phyloP scores from a whole-genome alignment of 2,797 vertebrate species.

The Sebastes iracundus region DNA sequence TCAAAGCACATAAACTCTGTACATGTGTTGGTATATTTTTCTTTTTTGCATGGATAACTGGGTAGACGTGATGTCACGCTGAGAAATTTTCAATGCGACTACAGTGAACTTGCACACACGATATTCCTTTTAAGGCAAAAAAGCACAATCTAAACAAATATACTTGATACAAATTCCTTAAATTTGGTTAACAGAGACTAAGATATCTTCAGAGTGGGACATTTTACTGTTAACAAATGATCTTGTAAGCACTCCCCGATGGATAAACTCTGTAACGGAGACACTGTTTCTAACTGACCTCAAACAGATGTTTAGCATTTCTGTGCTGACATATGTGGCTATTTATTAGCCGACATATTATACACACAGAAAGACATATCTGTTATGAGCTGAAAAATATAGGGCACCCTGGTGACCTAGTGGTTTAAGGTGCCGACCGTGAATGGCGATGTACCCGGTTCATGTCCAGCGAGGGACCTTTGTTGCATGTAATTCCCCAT shows the following conservation, averaged over 20 bases:
- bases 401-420: neutral
- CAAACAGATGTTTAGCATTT: neutral
- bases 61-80: conserved; percentile 18
- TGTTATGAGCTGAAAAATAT: neutral
- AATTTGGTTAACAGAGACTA: neutral
- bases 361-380: neutral
- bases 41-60: neutral
- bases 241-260: neutral
- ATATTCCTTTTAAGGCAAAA: neutral
- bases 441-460: neutral
- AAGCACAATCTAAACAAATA: neutral
- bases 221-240: neutral
- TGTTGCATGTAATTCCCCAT: neutral
- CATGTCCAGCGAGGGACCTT: neutral
- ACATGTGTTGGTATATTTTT: neutral
- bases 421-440: neutral
- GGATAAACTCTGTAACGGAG: neutral
- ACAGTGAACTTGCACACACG: neutral
- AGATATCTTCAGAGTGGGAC: neutral
- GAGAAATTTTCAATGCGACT: neutral
- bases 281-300: neutral
- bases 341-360: neutral
- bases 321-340: neutral
- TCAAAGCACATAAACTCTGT: neutral
- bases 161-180: neutral